Percentiles rank a stretch among this genome's conserved stretches.
Evolutionary conservation across 2,888 invertebrate genomes (phyloP).

Genomic region (Patella depressa): DNA sequence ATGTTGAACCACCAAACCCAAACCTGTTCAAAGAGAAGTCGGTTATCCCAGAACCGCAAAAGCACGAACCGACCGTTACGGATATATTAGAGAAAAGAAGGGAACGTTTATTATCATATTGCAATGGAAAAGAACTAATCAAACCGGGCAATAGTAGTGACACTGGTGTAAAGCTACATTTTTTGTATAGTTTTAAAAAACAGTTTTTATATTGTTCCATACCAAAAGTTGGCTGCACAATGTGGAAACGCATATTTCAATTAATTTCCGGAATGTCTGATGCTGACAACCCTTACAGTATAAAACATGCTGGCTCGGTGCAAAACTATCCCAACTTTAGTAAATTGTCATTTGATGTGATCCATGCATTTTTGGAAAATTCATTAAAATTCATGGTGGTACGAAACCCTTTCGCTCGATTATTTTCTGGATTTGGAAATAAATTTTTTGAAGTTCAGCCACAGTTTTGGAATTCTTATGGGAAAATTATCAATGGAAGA

Average conservation of each 20-base stretch:
- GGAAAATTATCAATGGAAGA: slow-evolving; percentile 36
- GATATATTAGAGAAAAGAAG: too few relatives aligned
- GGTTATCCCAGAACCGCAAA: too few relatives aligned
- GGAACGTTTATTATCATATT: too few relatives aligned
- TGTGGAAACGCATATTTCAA: slow-evolving; percentile 47
- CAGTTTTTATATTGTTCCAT: slow-evolving; percentile 52
- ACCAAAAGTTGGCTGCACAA: slow-evolving; percentile 56
- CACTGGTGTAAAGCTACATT: too few relatives aligned
- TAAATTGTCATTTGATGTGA: slow-evolving; percentile 12
- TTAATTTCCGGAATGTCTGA: slow-evolving; percentile 26
- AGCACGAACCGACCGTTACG: too few relatives aligned
- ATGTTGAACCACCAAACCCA: too few relatives aligned
- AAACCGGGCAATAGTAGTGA: too few relatives aligned
- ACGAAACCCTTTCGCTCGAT: slow-evolving; percentile 48
- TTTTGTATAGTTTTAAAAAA: too few relatives aligned
- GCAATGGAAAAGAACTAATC: too few relatives aligned
- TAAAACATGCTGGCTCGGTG: slow-evolving; percentile 28
- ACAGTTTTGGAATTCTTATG: slow-evolving; percentile 43
- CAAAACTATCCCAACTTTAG: slow-evolving; percentile 9
- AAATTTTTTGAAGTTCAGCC: slow-evolving; percentile 53
- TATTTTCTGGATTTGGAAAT: slow-evolving; percentile 53
- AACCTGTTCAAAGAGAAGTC: too few relatives aligned
- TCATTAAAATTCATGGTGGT: slow-evolving; percentile 49
- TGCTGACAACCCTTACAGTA: slow-evolving; percentile 34
- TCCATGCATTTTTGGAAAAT: slow-evolving; percentile 8